phyloP scores from a whole-genome alignment of 1,140 invertebrate species.

The Heliconius eleuchia region DNA sequence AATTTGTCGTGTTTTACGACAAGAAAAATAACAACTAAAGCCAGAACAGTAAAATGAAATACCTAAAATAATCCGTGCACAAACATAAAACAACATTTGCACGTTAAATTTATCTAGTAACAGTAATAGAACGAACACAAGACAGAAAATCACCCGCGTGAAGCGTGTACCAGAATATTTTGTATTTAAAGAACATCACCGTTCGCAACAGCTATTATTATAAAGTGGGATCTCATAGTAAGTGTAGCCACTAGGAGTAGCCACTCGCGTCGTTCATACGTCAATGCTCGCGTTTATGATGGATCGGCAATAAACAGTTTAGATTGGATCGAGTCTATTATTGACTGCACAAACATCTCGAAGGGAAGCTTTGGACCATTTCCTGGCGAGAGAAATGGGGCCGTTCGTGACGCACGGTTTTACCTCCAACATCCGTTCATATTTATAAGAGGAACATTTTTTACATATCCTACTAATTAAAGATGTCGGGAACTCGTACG shows the following conservation, averaged over 20 bases:
- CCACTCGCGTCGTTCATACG: slow-evolving; percentile 21
- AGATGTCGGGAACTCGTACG: slow-evolving; percentile 37
- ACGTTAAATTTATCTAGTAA: neutral
- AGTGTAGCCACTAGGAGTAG: neutral
- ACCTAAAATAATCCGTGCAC: neutral
- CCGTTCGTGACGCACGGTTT: slow-evolving; percentile 70
- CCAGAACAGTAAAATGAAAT: neutral
- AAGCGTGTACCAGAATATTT: slow-evolving; percentile 2
- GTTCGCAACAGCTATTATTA: slow-evolving; percentile 28
- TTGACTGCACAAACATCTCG: slow-evolving; percentile 73
- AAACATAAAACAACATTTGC: neutral
- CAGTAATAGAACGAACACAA: neutral
- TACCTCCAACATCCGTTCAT: slow-evolving; percentile 70
- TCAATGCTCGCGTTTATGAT: slow-evolving; percentile 45
- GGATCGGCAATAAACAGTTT: slow-evolving; percentile 55
- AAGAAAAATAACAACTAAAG: neutral
- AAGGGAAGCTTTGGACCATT: slow-evolving; percentile 73
- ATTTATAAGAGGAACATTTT: slow-evolving; percentile 56
- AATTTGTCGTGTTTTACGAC: too few relatives aligned
- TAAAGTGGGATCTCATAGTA: slow-evolving; percentile 24
- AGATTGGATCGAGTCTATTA: slow-evolving; percentile 71
- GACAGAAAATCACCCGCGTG: neutral
- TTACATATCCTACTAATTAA: slow-evolving; percentile 52
- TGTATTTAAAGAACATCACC: slow-evolving; percentile 17
- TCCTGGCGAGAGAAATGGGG: slow-evolving; percentile 76